Conservation (phyloP, 1,140 invertebrate species). For the Neodiprion fabricii region DNA sequence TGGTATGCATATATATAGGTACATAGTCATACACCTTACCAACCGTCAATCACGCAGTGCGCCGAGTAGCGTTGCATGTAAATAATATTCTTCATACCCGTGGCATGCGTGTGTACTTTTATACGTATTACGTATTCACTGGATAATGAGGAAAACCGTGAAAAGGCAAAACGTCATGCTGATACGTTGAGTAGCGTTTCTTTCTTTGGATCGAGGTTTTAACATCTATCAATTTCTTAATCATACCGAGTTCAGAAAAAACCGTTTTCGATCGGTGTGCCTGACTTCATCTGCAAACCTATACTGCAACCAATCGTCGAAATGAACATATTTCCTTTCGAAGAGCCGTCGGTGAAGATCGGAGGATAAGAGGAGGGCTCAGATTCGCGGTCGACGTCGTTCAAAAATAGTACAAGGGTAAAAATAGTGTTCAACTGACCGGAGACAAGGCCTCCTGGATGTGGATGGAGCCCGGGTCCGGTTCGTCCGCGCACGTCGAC, state of each 20-base stretch:
- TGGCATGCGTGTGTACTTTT: too few species aligned
- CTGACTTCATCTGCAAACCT: too few species aligned
- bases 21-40: background rate
- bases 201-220: too few species aligned
- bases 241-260: too few species aligned
- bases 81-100: background rate
- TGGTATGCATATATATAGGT: background rate
- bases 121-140: too few species aligned
- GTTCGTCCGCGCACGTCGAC: conserved; percentile 60
- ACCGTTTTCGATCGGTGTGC: too few species aligned
- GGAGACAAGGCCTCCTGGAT: conserved; percentile 60
- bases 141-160: background rate
- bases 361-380: background rate
- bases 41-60: background rate
- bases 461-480: conserved; percentile 54
- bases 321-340: too few species aligned
- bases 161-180: conserved; percentile 22
- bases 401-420: background rate
- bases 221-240: too few species aligned
- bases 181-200: conserved; percentile 18
- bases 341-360: too few species aligned
- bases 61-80: background rate
- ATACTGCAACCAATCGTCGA: too few species aligned
- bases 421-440: conserved; percentile 43
- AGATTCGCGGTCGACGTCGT: too few species aligned